These are phyloP conservation scores for Alectura lathami DNA, from an alignment of 2,113 vertebrate genomes.

Conservation along the genomic window DNA sequence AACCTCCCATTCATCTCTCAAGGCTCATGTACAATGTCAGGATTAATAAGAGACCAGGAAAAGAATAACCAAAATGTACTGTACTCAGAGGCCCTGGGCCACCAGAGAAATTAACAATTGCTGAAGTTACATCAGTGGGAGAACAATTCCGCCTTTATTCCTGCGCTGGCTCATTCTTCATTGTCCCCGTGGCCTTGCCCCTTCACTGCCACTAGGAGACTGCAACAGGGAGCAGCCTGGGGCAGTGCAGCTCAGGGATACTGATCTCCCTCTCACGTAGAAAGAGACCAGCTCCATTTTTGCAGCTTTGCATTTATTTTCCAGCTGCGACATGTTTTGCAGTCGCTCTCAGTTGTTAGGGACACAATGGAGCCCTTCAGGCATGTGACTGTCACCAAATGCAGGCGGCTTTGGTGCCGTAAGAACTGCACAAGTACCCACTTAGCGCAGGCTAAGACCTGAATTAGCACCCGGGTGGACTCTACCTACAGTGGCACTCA, in stretches of 20 bases:
- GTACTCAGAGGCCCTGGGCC: background rate
- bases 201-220: background rate
- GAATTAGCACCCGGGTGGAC: background rate
- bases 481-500: background rate
- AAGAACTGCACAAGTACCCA: background rate
- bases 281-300: background rate
- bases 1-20: background rate
- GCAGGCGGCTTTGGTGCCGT: background rate
- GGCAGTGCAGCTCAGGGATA: background rate
- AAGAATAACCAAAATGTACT: conserved; percentile 12
- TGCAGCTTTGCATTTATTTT: background rate
- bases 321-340: background rate
- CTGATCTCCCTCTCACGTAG: background rate
- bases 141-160: conserved; percentile 55
- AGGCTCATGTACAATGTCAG: background rate
- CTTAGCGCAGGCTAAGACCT: background rate
- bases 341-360: background rate
- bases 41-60: conserved; percentile 27
- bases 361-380: background rate
- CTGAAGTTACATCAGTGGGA: conserved; percentile 5
- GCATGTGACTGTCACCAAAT: background rate
- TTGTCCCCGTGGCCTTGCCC: conserved; percentile 9
- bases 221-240: background rate
- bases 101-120: background rate
- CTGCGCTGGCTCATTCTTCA: conserved; percentile 5